Evolutionary conservation across 37 sponge, comb jelly and placozoan species (phyloP).

Genomic region (Cliona cf. orientalis): DNA sequence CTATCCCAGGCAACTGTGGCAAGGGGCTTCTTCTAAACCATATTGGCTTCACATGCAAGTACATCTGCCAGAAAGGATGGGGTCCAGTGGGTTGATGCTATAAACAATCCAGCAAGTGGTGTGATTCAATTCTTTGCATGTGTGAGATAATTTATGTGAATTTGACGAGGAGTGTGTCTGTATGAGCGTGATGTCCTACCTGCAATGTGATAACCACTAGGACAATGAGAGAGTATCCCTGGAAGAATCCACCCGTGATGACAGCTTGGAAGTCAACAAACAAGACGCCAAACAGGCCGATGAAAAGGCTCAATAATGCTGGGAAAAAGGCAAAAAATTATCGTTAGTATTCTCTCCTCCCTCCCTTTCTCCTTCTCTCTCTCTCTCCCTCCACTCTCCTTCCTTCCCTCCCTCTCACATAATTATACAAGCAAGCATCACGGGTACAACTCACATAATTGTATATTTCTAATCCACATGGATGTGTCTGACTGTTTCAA

Average conservation of each 20-base stretch:
- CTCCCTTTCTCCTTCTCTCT: too few relatives aligned
- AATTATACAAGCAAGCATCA: not conserved
- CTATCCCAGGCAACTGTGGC: too few relatives aligned
- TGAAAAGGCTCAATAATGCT: slow-evolving; percentile 70
- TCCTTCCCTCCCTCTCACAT: too few relatives aligned
- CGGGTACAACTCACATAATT: slow-evolving; percentile 73
- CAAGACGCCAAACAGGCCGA: slow-evolving; percentile 68
- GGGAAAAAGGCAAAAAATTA: too few relatives aligned
- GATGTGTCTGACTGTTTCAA: slow-evolving; percentile 88
- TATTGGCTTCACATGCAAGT: too few relatives aligned
- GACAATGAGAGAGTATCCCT: slow-evolving; percentile 74
- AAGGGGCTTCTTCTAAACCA: too few relatives aligned
- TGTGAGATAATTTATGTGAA: not conserved
- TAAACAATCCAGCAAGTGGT: not conserved
- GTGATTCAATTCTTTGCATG: not conserved
- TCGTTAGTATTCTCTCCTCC: too few relatives aligned
- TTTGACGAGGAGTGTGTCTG: not conserved
- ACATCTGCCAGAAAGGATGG: too few relatives aligned
- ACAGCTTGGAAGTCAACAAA: slow-evolving; percentile 63
- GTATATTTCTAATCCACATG: slow-evolving; percentile 96
- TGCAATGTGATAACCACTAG: slow-evolving; percentile 53
- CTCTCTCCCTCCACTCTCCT: too few relatives aligned
- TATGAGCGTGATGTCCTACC: slow-evolving; percentile 20
- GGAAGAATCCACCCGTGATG: slow-evolving; percentile 78
- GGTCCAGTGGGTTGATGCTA: too few relatives aligned